Evolutionary conservation across 2,888 invertebrate genomes (phyloP).

Genomic region (Cyrtodaria siliqua): DNA sequence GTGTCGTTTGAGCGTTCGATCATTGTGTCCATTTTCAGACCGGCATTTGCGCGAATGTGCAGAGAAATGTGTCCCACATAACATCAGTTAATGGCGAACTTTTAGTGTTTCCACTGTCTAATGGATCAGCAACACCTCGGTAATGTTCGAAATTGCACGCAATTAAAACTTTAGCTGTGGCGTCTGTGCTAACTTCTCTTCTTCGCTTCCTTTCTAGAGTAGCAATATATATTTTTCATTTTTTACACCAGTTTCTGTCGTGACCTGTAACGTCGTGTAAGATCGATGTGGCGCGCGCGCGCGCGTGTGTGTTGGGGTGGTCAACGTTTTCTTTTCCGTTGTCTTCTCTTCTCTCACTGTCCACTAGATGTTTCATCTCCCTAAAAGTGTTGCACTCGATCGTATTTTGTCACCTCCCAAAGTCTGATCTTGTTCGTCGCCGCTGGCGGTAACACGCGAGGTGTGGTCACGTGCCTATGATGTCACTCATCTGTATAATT

Average conservation of each 20-base stretch:
- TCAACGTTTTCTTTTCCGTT: too few species aligned
- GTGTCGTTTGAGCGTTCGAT: slow-evolving; percentile 1
- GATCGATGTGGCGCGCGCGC: too few species aligned
- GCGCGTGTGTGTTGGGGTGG: too few species aligned
- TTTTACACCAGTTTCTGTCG: too few species aligned
- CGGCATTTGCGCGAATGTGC: slow-evolving; percentile 2
- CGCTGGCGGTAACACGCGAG: slow-evolving; percentile 44
- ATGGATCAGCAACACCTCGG: slow-evolving; percentile 6
- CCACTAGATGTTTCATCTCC: too few species aligned
- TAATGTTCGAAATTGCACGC: neutral
- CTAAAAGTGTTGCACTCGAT: slow-evolving; percentile 5
- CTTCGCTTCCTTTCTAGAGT: too few species aligned
- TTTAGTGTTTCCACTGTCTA: neutral
- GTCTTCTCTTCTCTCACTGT: too few species aligned
- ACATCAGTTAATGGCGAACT: slow-evolving; percentile 1
- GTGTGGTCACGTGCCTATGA: slow-evolving; percentile 55
- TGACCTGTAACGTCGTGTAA: too few species aligned
- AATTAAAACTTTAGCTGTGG: too few species aligned
- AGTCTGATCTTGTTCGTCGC: slow-evolving; percentile 35
- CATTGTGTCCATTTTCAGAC: slow-evolving; percentile 9
- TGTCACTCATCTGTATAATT: slow-evolving; percentile 52
- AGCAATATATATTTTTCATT: too few species aligned
- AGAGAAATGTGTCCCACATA: neutral
- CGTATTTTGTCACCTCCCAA: slow-evolving; percentile 26
- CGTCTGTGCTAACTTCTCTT: too few species aligned